Percentiles rank a stretch among this genome's conserved stretches.
These are phyloP conservation scores for Rhopalosiphum nymphaeae DNA, from an alignment of 2,888 invertebrate genomes.

Conservation along the genomic window DNA sequence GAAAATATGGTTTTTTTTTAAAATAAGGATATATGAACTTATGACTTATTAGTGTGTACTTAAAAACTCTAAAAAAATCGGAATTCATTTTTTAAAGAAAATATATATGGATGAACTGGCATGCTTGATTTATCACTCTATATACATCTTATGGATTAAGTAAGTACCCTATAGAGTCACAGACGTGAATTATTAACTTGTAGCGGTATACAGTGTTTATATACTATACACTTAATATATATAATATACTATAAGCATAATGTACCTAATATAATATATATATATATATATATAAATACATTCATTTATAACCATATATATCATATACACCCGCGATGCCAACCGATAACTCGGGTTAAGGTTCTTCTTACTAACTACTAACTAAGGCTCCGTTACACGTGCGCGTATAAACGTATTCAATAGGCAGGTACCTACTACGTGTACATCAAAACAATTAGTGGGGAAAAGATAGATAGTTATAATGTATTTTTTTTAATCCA, in stretches of 20 bases:
- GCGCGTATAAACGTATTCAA: slow-evolving; percentile 7
- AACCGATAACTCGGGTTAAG: neutral
- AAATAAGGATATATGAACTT: no score
- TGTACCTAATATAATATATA: neutral
- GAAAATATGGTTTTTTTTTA: neutral
- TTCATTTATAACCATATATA: neutral
- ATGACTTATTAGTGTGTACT: neutral
- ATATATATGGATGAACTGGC: neutral
- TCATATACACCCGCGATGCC: slow-evolving; percentile 12
- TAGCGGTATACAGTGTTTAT: neutral
- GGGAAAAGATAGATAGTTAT: neutral
- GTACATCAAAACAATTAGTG: slow-evolving; percentile 19
- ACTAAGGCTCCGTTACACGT: neutral
- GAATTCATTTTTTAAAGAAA: neutral
- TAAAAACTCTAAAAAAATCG: neutral
- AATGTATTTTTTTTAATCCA: neutral
- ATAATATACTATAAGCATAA: neutral
- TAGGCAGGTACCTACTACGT: neutral
- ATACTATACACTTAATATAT: neutral
- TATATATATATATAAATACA: neutral
- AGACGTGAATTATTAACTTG: neutral
- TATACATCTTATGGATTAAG: neutral
- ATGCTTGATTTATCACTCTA: neutral
- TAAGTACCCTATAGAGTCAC: neutral
- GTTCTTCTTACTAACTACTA: no score